These are phyloP conservation scores for Pseudonaja textilis DNA, from an alignment of 2,113 vertebrate species.

Conservation along the genomic window DNA sequence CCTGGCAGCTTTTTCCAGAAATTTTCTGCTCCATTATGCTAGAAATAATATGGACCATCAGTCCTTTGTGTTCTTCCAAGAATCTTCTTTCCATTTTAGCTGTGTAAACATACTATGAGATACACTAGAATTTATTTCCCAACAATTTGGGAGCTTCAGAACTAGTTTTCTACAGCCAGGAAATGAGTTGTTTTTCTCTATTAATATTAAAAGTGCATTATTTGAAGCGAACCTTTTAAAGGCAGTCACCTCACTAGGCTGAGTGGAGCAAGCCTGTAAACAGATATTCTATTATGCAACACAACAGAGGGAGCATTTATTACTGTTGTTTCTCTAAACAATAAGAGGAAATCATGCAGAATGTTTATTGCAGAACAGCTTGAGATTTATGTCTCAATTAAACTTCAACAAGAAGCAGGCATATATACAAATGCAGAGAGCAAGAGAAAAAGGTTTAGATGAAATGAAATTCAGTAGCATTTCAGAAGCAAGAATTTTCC, in stretches of 20 bases:
- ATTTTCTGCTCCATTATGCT: not conserved
- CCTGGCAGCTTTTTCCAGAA: not conserved
- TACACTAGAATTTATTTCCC: not conserved
- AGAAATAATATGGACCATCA: not conserved
- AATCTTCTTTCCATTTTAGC: not conserved
- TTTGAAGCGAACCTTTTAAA: not conserved
- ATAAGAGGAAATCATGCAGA: not conserved
- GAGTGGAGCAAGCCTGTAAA: not conserved
- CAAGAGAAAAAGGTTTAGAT: not conserved
- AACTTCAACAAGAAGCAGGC: not conserved
- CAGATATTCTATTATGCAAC: not conserved
- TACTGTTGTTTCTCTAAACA: not conserved
- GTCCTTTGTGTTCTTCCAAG: not conserved
- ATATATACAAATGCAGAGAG: not conserved
- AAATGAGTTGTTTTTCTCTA: not conserved
- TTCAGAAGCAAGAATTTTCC: not conserved
- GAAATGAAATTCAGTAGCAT: not conserved
- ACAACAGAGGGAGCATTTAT: not conserved
- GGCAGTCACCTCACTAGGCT: not conserved
- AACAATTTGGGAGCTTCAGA: not conserved
- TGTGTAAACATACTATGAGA: not conserved
- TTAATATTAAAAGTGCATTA: not conserved
- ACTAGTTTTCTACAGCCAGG: not conserved
- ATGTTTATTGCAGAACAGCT: not conserved
- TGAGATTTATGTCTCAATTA: not conserved